phyloP scores from a whole-genome alignment of 2,797 vertebrate genomes.

The Pantherophis alleghaniensis region DNA sequence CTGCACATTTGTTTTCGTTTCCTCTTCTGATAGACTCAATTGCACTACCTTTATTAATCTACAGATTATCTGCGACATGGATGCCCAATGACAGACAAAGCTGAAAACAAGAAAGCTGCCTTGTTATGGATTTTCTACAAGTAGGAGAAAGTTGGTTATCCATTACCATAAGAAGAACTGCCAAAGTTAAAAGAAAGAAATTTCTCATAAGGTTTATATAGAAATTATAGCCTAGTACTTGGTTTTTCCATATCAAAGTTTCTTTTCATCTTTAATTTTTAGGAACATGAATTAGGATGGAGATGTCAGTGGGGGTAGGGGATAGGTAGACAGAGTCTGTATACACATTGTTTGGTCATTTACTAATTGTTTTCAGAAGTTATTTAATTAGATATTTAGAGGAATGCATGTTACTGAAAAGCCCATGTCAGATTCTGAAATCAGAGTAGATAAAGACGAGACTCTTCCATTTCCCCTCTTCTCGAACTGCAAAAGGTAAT shows the following conservation, averaged over 20 bases:
- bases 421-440: slow-evolving; percentile 80
- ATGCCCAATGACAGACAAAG: not conserved
- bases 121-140: slow-evolving; percentile 6
- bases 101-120: not conserved
- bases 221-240: slow-evolving; percentile 55
- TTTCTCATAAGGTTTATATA: not conserved
- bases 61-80: not conserved
- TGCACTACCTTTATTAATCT: not conserved
- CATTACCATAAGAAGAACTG: slow-evolving; percentile 56
- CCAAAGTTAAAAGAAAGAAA: slow-evolving; percentile 51
- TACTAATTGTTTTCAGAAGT: slow-evolving; percentile 81
- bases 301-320: not conserved
- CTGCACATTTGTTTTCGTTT: not conserved
- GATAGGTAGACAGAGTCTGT: slow-evolving; percentile 45
- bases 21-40: not conserved
- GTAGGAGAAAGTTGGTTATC: slow-evolving; percentile 61
- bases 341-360: slow-evolving; percentile 79
- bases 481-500: slow-evolving; percentile 82
- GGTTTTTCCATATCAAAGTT: slow-evolving; percentile 61
- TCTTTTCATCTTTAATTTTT: slow-evolving; percentile 68
- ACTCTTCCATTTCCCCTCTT: slow-evolving; percentile 61
- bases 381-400: slow-evolving; percentile 94
- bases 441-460: slow-evolving; percentile 83
- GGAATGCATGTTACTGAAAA: slow-evolving; percentile 80
- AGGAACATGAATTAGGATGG: slow-evolving; percentile 40